Evolutionary conservation across 2,888 invertebrate species (phyloP).

Genomic region (Proisotoma minuta): DNA sequence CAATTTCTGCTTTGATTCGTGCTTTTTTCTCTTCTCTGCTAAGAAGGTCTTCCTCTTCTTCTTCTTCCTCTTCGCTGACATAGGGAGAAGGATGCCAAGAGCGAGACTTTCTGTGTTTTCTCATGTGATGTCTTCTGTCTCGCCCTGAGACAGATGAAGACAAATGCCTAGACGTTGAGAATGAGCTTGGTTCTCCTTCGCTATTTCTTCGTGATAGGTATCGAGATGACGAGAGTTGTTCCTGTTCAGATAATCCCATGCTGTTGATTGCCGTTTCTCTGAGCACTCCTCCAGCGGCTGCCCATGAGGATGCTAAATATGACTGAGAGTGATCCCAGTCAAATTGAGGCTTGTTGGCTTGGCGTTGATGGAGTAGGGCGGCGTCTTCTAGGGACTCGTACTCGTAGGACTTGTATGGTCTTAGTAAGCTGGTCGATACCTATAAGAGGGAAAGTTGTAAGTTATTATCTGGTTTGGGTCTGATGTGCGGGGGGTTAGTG

Average conservation of each 20-base stretch:
- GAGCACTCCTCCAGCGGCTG: constrained; percentile 51
- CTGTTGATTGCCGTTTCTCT: constrained; percentile 52
- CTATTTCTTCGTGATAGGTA: constrained; percentile 42
- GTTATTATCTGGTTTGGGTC: neutral
- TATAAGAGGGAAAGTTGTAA: constrained; percentile 12
- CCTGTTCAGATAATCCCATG: constrained; percentile 47
- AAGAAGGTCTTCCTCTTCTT: constrained; percentile 52
- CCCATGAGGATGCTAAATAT: constrained; percentile 49
- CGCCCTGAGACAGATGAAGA: constrained; percentile 27
- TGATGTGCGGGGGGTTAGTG: neutral
- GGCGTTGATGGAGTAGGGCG: constrained; percentile 35
- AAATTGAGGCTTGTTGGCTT: constrained; percentile 22
- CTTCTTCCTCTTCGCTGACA: constrained; percentile 50
- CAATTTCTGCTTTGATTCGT: constrained; percentile 60
- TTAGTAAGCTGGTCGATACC: constrained; percentile 47
- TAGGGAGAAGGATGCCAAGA: constrained; percentile 57
- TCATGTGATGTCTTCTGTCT: constrained; percentile 47
- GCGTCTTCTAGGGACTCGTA: constrained; percentile 53
- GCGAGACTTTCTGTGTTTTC: constrained; percentile 51
- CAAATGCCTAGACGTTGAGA: constrained; percentile 19
- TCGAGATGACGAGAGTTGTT: constrained; percentile 48
- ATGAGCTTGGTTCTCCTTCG: constrained; percentile 45
- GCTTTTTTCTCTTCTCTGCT: constrained; percentile 58
- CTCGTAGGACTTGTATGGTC: constrained; percentile 52
- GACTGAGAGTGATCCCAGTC: constrained; percentile 51